Conservation (phyloP, 2,797 vertebrate species). For the Malacoctenus gilli region DNA sequence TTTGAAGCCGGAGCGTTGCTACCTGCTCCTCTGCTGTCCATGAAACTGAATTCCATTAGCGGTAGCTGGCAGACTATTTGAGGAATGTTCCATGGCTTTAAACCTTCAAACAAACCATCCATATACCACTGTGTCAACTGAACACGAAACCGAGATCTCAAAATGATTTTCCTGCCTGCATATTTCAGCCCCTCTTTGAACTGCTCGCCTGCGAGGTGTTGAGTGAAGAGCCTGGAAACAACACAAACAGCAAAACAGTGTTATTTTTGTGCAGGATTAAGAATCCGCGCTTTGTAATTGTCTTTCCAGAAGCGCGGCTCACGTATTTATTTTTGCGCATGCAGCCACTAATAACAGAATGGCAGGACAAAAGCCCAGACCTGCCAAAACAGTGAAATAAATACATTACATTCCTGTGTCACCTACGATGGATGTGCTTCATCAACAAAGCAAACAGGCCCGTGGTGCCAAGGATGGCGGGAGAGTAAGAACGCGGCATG, state of each 20-base stretch:
- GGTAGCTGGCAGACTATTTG: slow-evolving; percentile 79
- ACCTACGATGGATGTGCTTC: slow-evolving; percentile 32
- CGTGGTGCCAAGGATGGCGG: slow-evolving; percentile 22
- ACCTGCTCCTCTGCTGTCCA: slow-evolving; percentile 66
- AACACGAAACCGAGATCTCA: slow-evolving; percentile 78
- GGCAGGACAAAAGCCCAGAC: slow-evolving; percentile 4
- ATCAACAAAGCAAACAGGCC: slow-evolving; percentile 40
- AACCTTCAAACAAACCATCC: slow-evolving; percentile 79
- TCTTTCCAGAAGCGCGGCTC: background rate
- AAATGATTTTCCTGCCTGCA: slow-evolving; percentile 76
- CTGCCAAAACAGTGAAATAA: slow-evolving; percentile 17
- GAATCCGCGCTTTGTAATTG: slow-evolving; percentile 12
- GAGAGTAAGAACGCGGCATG: slow-evolving; percentile 28
- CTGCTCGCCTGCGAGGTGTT: slow-evolving; percentile 51
- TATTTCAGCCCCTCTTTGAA: slow-evolving; percentile 83
- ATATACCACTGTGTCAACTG: slow-evolving; percentile 77
- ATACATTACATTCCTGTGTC: slow-evolving; percentile 22
- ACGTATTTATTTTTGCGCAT: background rate
- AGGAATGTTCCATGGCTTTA: slow-evolving; percentile 82
- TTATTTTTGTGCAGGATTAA: slow-evolving; percentile 27
- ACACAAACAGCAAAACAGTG: slow-evolving; percentile 49
- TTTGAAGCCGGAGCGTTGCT: slow-evolving; percentile 63
- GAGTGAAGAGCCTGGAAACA: slow-evolving; percentile 46
- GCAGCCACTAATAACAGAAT: slow-evolving; percentile 2
- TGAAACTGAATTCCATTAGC: slow-evolving; percentile 79